Evolutionary conservation across 2,113 vertebrate genomes (phyloP).

Genomic region (Hemicordylus capensis): DNA sequence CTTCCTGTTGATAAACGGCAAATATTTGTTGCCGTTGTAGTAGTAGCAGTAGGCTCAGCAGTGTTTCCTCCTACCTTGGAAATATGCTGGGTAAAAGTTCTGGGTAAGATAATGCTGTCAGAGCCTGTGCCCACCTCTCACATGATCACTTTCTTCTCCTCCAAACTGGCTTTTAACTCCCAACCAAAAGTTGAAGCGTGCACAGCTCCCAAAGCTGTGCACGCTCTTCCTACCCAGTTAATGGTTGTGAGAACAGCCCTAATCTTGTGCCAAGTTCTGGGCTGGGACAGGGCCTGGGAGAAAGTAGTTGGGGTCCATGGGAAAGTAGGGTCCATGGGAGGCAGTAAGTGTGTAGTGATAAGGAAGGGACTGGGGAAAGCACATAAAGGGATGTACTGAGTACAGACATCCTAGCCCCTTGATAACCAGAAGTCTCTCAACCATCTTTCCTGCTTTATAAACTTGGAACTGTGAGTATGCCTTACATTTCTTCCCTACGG

Average conservation of each 20-base stretch:
- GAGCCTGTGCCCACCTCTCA: no score
- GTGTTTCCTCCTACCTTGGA: no score
- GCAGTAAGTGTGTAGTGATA: not conserved
- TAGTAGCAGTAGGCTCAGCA: no score
- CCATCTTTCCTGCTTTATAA: not conserved
- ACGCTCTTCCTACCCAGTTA: no score
- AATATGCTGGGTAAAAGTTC: no score
- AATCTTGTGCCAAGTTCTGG: not conserved
- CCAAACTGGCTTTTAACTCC: no score
- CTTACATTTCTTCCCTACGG: not conserved
- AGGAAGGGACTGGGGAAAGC: not conserved
- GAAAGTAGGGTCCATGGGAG: not conserved
- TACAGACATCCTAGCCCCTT: not conserved
- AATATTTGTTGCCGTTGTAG: no score
- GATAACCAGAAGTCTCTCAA: not conserved
- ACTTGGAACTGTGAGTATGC: not conserved
- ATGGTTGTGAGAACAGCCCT: not conserved
- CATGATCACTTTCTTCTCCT: no score
- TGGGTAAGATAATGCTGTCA: no score
- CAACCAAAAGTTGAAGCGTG: no score
- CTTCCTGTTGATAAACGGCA: no score
- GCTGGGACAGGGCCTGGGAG: not conserved
- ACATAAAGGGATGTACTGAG: not conserved
- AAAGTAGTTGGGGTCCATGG: not conserved
- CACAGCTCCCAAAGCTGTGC: no score